Conservation (phyloP, 2,888 invertebrate species). For the Arge pagana region DNA sequence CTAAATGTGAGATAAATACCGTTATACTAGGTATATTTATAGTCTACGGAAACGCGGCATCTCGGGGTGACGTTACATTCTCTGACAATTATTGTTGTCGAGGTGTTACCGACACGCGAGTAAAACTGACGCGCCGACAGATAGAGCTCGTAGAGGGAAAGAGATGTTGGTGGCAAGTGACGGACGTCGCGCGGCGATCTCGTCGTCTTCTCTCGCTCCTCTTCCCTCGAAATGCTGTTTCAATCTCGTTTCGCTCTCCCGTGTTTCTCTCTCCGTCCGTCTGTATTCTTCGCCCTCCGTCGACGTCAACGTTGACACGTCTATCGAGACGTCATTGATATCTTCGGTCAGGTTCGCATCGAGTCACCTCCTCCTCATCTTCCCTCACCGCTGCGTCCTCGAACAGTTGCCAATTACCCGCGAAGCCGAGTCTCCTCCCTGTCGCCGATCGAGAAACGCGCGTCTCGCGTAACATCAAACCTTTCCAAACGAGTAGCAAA, state of each 20-base stretch:
- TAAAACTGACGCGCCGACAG: constrained; percentile 52
- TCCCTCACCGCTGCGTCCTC: constrained; percentile 16
- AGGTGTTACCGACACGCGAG: constrained; percentile 47
- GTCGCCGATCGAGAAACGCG: neutral
- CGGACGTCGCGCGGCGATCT: constrained; percentile 53
- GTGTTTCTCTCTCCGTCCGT: constrained; percentile 23
- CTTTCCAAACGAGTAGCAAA: too few relatives aligned
- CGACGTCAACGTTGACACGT: constrained; percentile 30
- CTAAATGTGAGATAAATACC: too few relatives aligned
- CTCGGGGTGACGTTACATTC: constrained; percentile 28
- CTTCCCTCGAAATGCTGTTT: constrained; percentile 27
- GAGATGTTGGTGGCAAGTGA: constrained; percentile 38
- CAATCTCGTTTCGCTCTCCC: constrained; percentile 20
- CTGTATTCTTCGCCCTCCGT: constrained; percentile 23
- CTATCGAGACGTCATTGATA: constrained; percentile 32
- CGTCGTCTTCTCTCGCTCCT: constrained; percentile 50
- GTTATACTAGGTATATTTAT: too few relatives aligned
- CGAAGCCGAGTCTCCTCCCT: neutral
- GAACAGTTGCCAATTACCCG: constrained; percentile 20
- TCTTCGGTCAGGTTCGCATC: constrained; percentile 18
- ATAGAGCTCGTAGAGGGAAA: constrained; percentile 31
- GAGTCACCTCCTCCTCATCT: constrained; percentile 11
- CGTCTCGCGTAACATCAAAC: too few relatives aligned
- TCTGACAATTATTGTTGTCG: constrained; percentile 57
- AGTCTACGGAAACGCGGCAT: constrained; percentile 3